phyloP scores from a whole-genome alignment of 2,888 invertebrate genomes.

The Julus scandinavius region DNA sequence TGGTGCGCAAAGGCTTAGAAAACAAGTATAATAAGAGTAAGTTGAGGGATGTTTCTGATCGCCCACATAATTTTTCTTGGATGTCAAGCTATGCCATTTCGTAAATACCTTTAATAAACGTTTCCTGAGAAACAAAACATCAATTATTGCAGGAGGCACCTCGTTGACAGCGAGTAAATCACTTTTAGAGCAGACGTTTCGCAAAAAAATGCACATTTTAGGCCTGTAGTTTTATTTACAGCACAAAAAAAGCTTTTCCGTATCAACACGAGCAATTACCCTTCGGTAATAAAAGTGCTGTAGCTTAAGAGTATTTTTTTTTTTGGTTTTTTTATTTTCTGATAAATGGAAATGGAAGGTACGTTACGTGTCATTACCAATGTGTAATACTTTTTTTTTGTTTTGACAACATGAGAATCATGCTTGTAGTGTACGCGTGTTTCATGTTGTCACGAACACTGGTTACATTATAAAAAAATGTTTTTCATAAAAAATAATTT shows the following conservation, averaged over 20 bases:
- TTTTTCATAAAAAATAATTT: conserved; percentile 6
- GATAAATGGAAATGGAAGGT: conserved; percentile 1
- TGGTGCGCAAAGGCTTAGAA: neutral
- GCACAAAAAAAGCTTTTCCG: neutral
- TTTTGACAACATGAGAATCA: conserved; percentile 8
- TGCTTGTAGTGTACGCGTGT: neutral
- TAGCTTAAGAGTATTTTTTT: too few species aligned
- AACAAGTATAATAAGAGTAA: neutral
- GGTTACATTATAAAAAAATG: neutral
- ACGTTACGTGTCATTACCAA: conserved; percentile 16
- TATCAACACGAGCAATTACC: conserved; percentile 34
- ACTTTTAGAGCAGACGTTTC: neutral
- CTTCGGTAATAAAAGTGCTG: neutral
- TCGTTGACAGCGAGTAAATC: conserved; percentile 29
- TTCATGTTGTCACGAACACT: neutral
- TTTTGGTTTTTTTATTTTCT: neutral
- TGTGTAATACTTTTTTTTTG: neutral
- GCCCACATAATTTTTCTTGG: neutral
- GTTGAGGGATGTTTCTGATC: neutral
- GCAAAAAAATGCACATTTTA: conserved; percentile 31
- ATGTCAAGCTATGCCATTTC: neutral
- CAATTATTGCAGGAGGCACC: neutral
- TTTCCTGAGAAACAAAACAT: neutral
- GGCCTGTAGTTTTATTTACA: neutral
- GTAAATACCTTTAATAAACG: conserved; percentile 42